Base-by-base conservation (phyloP, 2,113 vertebrate species). In the Odocoileus virginianus region DNA sequence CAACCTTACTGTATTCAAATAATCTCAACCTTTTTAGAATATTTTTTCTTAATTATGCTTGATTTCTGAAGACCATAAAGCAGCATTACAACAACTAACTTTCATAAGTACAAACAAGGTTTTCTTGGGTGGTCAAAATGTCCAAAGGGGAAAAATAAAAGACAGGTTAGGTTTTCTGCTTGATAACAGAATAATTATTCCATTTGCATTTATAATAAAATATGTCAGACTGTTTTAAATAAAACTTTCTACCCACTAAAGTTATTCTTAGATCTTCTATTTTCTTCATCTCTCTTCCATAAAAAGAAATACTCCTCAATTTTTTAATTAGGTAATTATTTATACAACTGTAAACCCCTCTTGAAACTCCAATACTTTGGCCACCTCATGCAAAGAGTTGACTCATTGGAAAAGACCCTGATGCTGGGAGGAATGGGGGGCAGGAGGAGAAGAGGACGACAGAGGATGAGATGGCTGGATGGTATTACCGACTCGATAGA, bases 261-360 rank as follows among this genome's bases (percentile, higher is more conserved):
- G 3, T 83, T 96, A 58, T 95, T 81, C n/a, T 45, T 91, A 8
- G 5, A 4, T 61, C 91, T 91, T 98, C n/a, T 33, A 58, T 60
- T 93, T 76, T 82, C 33, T 74, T 92, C 6, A 55, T 88, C 2
- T 57, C 28, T 86, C 89, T 78, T 87, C 2, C 17, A 54, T 82
- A 54, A 95, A 74, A 90, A 13, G 25, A 45, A 92, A 79, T 14
- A 25, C 30, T 82, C 4, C 28, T 91, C 8, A 92, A 25, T 89
- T 95, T 88, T 95, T 97, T 82, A 94, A 94, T 90, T 87, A 94
- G 33, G 4, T 54, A 58, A 60, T 76, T 92, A 55, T 50, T 94
- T 78, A 55, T 21, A 55, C 14, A 94, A 78, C 36, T 61, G 0
- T 78, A 96, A 79, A 36, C 1, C 7, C 5, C 2, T 85, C 33